Conservation (phyloP, 2,888 invertebrate genomes). For the Eilema griseolum region DNA sequence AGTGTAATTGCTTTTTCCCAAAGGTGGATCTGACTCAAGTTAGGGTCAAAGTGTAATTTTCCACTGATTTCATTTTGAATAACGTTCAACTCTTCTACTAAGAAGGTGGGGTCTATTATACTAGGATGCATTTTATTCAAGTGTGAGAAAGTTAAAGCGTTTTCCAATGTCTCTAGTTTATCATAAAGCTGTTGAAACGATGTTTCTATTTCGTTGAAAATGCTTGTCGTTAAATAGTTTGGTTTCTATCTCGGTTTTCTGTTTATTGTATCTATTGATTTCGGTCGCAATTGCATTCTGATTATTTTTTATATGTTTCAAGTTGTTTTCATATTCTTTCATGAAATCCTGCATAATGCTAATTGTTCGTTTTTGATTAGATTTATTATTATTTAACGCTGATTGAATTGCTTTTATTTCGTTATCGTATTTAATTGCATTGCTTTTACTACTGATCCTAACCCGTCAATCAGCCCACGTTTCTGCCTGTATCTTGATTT, state of each 20-base stretch:
- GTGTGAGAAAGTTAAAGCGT: conserved; percentile 27
- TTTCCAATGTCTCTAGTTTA: conserved; percentile 21
- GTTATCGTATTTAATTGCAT: conserved; percentile 32
- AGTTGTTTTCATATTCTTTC: conserved; percentile 4
- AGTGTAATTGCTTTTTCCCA: conserved; percentile 23
- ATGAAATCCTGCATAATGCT: conserved; percentile 12
- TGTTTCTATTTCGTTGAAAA: not conserved
- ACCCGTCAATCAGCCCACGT: conserved; percentile 30
- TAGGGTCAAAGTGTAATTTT: conserved; percentile 16
- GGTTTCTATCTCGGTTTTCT: not conserved
- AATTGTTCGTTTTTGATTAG: conserved; percentile 15
- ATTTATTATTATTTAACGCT: conserved; percentile 8
- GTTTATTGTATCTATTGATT: conserved; percentile 1
- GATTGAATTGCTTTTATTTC: conserved; percentile 23
- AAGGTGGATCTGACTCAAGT: conserved; percentile 16
- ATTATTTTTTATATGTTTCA: not conserved
- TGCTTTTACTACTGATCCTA: conserved; percentile 38
- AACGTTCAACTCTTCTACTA: conserved; percentile 28
- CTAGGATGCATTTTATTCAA: conserved; percentile 32
- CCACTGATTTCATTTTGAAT: conserved; percentile 27
- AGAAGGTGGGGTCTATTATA: conserved; percentile 21
- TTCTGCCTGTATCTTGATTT: too few relatives aligned
- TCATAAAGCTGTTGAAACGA: conserved; percentile 9
- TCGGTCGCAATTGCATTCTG: not conserved
- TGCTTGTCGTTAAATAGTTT: not conserved